A percentile compares a stretch with the other conserved stretches of the same genome.
Conservation (phyloP, 2,797 vertebrate genomes). For the Petrocephalus sullivani region DNA sequence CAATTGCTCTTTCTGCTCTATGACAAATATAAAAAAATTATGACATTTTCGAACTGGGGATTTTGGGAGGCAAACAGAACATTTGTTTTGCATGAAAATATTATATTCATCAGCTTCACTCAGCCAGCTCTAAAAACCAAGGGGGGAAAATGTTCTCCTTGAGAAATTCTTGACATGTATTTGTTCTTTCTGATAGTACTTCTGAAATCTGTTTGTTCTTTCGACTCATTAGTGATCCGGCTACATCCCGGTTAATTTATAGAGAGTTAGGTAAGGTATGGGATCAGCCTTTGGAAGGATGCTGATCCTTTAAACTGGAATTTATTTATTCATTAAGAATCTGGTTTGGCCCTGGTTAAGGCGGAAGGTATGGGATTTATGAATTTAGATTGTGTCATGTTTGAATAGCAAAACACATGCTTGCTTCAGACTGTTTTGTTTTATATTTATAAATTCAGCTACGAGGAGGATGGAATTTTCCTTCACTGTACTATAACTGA, state of each 20-base stretch:
- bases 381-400: neutral
- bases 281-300: neutral
- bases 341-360: neutral
- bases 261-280: neutral
- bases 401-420: neutral
- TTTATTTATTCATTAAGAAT: neutral
- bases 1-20: neutral
- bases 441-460: slow-evolving; percentile 14
- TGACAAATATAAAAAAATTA: neutral
- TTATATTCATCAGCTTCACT: neutral
- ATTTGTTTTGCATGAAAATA: slow-evolving; percentile 3
- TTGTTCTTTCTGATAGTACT: neutral
- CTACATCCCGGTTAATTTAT: neutral
- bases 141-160: neutral
- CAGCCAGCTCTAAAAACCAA: neutral
- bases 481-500: neutral
- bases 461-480: neutral
- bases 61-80: neutral
- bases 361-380: neutral
- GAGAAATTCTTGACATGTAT: neutral
- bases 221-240: neutral
- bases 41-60: neutral
- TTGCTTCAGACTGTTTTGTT: neutral
- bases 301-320: neutral
- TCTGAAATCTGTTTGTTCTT: neutral